These are phyloP conservation scores for Atta colombica DNA, from an alignment of 1,140 invertebrate species.

Conservation along the genomic window DNA sequence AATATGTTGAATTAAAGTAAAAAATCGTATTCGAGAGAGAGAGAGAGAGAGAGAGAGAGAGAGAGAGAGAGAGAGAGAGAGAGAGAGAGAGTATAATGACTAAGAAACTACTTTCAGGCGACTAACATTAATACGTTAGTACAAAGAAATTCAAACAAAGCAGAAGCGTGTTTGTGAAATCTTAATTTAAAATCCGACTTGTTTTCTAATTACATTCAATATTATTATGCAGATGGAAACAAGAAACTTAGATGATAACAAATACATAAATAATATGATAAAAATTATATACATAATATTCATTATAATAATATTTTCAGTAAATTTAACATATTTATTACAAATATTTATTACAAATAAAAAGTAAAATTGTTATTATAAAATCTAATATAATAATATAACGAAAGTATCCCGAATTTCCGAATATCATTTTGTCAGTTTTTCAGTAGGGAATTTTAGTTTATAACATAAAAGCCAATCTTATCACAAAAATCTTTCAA, in stretches of 20 bases:
- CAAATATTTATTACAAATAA: conserved; percentile 6
- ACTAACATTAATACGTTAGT: not conserved
- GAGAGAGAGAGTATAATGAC: conserved; percentile 17
- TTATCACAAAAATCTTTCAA: not conserved
- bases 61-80: too few species aligned
- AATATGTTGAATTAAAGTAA: not conserved
- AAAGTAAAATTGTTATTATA: not conserved
- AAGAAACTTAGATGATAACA: not conserved
- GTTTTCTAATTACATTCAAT: conserved; percentile 19
- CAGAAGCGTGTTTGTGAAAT: conserved; percentile 6
- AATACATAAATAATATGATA: not conserved
- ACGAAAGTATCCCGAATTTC: not conserved
- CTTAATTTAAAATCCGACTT: conserved; percentile 31
- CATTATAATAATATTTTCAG: not conserved
- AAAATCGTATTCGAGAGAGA: not conserved
- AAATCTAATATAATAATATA: not conserved
- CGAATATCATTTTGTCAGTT: not conserved
- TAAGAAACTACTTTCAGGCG: conserved; percentile 1
- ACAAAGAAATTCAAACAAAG: not conserved
- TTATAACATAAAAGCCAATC: not conserved
- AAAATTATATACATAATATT: not conserved
- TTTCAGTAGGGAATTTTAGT: not conserved
- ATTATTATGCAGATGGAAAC: not conserved
- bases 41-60: too few species aligned
- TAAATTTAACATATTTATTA: not conserved